Conservation (phyloP, 2,888 invertebrate genomes). For the Zele albiditarsus region DNA sequence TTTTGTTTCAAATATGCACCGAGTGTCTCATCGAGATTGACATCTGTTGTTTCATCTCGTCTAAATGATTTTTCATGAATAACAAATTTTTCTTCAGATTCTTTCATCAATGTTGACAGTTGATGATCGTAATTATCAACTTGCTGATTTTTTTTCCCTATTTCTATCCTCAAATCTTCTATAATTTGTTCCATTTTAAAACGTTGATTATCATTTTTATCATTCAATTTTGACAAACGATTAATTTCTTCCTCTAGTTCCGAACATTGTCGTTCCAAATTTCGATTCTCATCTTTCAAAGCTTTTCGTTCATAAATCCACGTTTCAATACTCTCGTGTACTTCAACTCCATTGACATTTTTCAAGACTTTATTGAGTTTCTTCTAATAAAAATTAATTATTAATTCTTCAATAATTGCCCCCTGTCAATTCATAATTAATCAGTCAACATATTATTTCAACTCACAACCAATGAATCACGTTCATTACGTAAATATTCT, state of each 20-base stretch:
- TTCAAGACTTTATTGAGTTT: slow-evolving; percentile 52
- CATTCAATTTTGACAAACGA: slow-evolving; percentile 54
- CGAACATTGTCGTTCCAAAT: slow-evolving; percentile 53
- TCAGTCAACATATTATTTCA: neutral
- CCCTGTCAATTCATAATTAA: neutral
- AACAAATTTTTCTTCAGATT: slow-evolving; percentile 11
- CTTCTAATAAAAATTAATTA: slow-evolving; percentile 39
- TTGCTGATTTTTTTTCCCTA: slow-evolving; percentile 20
- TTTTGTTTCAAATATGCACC: slow-evolving; percentile 21
- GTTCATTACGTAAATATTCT: slow-evolving; percentile 53
- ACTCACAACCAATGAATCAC: slow-evolving; percentile 56
- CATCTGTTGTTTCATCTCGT: neutral
- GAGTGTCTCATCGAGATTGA: slow-evolving; percentile 24
- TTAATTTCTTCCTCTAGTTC: slow-evolving; percentile 64
- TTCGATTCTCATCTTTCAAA: slow-evolving; percentile 50
- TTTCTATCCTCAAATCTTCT: slow-evolving; percentile 18
- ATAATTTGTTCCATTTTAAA: slow-evolving; percentile 16
- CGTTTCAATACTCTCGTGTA: slow-evolving; percentile 50
- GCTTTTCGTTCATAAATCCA: slow-evolving; percentile 53
- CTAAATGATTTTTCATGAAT: slow-evolving; percentile 19
- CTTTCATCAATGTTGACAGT: slow-evolving; percentile 24
- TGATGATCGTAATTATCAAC: slow-evolving; percentile 24
- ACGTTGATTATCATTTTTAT: slow-evolving; percentile 33
- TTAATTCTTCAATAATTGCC: neutral
- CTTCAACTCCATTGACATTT: slow-evolving; percentile 45